These are phyloP conservation scores for Holocentrus rufus DNA, from an alignment of 2,797 vertebrate species.

Conservation along the genomic window DNA sequence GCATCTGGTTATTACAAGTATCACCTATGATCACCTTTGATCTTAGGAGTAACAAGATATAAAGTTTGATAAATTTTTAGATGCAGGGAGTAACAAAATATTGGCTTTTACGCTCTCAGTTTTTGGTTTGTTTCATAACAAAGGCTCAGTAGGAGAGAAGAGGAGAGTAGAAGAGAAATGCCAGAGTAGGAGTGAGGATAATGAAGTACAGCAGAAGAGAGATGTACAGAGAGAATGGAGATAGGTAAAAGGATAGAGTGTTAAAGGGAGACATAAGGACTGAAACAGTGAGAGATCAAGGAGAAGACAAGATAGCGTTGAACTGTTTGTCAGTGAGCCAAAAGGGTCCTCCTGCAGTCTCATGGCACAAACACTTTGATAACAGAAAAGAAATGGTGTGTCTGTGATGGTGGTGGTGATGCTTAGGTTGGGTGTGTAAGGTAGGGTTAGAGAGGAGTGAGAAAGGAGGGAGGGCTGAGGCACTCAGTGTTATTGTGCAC, in stretches of 20 bases:
- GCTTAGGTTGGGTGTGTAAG: slow-evolving; percentile 30
- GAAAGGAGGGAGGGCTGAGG: slow-evolving; percentile 56
- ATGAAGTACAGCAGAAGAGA: slow-evolving; percentile 68
- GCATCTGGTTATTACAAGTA: too few relatives aligned
- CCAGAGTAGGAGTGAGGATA: slow-evolving; percentile 65
- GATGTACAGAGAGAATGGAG: neutral
- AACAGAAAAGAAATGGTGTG: slow-evolving; percentile 36
- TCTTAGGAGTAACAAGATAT: too few relatives aligned
- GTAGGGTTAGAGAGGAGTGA: slow-evolving; percentile 46
- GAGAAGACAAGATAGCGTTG: slow-evolving; percentile 46
- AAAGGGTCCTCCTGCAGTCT: slow-evolving; percentile 55
- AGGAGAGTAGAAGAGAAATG: slow-evolving; percentile 47
- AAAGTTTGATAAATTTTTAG: too few relatives aligned
- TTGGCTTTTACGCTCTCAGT: too few relatives aligned
- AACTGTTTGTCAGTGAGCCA: slow-evolving; percentile 57
- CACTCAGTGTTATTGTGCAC: slow-evolving; percentile 81
- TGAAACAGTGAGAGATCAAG: slow-evolving; percentile 20
- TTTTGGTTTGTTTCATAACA: too few relatives aligned
- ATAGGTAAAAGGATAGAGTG: slow-evolving; percentile 2
- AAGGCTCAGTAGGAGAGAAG: slow-evolving; percentile 39
- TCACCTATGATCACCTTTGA: too few relatives aligned
- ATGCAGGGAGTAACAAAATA: too few relatives aligned
- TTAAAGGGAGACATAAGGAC: neutral
- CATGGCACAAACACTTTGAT: slow-evolving; percentile 41
- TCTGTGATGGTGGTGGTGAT: slow-evolving; percentile 30